Base-by-base conservation (phyloP, 2,888 invertebrate species). In the Orthosia gracilis region DNA sequence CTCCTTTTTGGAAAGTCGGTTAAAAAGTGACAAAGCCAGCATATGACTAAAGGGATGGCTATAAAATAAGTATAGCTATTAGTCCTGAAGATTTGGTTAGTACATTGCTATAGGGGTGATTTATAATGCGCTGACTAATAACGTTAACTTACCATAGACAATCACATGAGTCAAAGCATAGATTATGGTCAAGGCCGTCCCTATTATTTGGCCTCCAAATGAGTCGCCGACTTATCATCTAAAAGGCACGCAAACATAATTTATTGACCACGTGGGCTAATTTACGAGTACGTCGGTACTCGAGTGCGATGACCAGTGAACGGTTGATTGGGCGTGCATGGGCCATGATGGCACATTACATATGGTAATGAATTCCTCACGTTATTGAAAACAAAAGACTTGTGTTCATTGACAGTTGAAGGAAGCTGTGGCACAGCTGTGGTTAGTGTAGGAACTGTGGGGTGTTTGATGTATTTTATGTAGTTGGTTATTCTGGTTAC, bases 381-480 rank as follows among this genome's bases (percentile, higher is more conserved):
- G 72, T 75, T 74, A 59, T 79, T 70, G 65, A 77, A 83, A 78
- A 86, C 83, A 87, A 87, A 79, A 82, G 75, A 67, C 77, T 69
- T 68, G 64, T 73, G 62, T 73, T 77, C 80, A 80, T 67, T 77
- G 75, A 65, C 69, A 31, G 50, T 26, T 64, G 63, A 73, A 82
- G 85, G 87, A 87, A 78, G 64, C 58, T 83, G 87, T 57, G 82
- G 83, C 85, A 85, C 85, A 78, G 64, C 58, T 83, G 87, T 57
- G 82, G 83, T 87, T 62, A 67, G 12, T 62, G 66, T 61, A 70
- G 26, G 68, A 57, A 61, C 15, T 31, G 5, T 52, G 47, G 47
- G 47, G 40, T 13, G 47, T 77, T 64, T 50, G 59, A 49, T 54
- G 69, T 62, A 55, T 66, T 55, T 63, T 52, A 55, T 45, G 18